Evolutionary conservation across 2,888 invertebrate genomes (phyloP).

Genomic region (Mythimna lalbum): DNA sequence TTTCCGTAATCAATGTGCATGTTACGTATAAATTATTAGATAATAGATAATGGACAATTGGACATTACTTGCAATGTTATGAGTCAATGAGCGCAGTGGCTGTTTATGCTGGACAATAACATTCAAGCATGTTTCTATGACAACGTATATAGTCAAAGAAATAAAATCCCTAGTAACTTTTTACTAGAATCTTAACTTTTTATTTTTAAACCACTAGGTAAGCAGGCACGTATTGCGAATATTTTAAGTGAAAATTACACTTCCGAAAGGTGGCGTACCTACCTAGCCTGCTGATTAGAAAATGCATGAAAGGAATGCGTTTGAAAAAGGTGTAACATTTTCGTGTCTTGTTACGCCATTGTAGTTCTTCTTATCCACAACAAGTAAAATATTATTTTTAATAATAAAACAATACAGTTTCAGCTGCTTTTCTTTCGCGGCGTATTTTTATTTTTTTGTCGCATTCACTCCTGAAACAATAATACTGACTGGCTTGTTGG

Average conservation of each 20-base stretch:
- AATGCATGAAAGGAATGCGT: not conserved
- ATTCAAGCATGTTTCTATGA: not conserved
- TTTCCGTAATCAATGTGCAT: constrained; percentile 80
- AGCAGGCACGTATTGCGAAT: not conserved
- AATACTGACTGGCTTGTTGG: too few relatives aligned
- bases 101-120: not conserved
- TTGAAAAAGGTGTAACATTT: not conserved
- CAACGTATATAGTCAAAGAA: not conserved
- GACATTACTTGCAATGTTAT: constrained; percentile 57
- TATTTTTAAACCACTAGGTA: not conserved
- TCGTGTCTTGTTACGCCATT: not conserved
- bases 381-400: not conserved
- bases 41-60: constrained; percentile 65
- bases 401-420: not conserved
- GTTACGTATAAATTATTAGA: constrained; percentile 74
- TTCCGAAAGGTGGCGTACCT: not conserved
- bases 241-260: not conserved
- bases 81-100: constrained; percentile 52
- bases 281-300: not conserved
- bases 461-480: not conserved
- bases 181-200: too few relatives aligned
- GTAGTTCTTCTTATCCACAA: not conserved
- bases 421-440: not conserved
- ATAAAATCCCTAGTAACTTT: not conserved
- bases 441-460: not conserved